Evolutionary conservation across 2,797 vertebrate species (phyloP).

Genomic region (Huso huso): DNA sequence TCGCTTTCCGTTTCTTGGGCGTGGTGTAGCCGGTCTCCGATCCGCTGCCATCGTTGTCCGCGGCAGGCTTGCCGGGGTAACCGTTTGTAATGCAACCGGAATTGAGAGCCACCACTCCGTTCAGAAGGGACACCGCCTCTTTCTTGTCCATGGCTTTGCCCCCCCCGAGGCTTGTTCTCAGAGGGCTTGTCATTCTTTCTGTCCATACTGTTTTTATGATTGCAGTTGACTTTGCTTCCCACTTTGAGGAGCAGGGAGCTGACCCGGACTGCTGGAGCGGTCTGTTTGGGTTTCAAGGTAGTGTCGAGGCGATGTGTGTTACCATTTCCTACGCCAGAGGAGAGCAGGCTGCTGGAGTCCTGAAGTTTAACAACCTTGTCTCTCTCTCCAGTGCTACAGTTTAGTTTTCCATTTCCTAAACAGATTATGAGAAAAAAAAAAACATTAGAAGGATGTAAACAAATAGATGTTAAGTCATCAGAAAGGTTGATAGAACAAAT

Average conservation of each 20-base stretch:
- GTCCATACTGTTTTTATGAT: conserved; percentile 80
- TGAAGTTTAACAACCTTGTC: conserved; percentile 64
- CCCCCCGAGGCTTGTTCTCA: conserved; percentile 54
- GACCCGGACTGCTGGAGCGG: conserved; percentile 46
- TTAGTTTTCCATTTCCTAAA: conserved; percentile 79
- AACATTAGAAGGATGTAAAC: conserved; percentile 34
- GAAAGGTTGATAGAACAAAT: background rate
- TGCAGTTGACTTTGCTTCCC: conserved; percentile 67
- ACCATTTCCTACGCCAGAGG: conserved; percentile 71
- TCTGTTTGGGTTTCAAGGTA: conserved; percentile 61
- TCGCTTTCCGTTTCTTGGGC: conserved; percentile 83
- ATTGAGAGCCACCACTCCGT: conserved; percentile 72
- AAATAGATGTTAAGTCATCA: background rate
- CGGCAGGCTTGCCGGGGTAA: conserved; percentile 68
- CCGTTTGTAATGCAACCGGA: conserved; percentile 84
- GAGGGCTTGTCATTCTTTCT: conserved; percentile 80
- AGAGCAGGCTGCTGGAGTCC: conserved; percentile 54
- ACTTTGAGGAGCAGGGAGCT: conserved; percentile 64
- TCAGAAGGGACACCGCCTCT: conserved; percentile 71
- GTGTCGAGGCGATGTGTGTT: conserved; percentile 66
- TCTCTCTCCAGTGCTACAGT: conserved; percentile 64
- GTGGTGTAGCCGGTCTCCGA: conserved; percentile 92
- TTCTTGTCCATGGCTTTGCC: conserved; percentile 57
- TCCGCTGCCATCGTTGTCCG: conserved; percentile 87
- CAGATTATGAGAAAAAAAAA: conserved; percentile 44